Conservation (phyloP, 2,888 invertebrate species). For the Rhingia campestris region DNA sequence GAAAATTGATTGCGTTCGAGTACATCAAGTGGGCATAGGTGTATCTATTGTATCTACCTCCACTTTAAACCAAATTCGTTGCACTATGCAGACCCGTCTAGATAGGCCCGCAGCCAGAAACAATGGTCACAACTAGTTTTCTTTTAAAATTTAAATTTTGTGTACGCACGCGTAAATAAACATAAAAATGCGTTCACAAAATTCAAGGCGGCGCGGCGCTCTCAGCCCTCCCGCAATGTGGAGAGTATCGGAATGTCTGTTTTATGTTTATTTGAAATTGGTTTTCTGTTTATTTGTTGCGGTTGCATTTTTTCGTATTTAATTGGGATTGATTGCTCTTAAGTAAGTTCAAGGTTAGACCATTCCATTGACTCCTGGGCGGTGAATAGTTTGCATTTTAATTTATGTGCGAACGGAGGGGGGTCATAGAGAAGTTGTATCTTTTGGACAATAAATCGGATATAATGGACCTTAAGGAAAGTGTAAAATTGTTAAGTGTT, state of each 20-base stretch:
- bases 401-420: not conserved
- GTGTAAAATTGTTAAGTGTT: no score
- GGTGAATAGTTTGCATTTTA: not conserved
- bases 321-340: conserved; percentile 19
- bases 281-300: conserved; percentile 20
- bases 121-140: conserved; percentile 22
- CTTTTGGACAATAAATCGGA: not conserved
- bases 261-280: conserved; percentile 11
- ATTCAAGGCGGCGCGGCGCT: conserved; percentile 11
- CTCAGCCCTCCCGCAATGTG: not conserved
- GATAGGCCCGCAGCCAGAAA: conserved; percentile 2
- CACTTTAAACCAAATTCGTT: not conserved
- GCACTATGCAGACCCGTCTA: not conserved
- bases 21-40: conserved; percentile 21
- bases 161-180: not conserved
- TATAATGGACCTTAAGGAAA: no score
- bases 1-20: conserved; percentile 23
- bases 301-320: conserved; percentile 18
- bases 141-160: not conserved
- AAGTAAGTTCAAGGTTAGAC: conserved; percentile 29
- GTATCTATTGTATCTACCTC: conserved; percentile 16
- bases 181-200: not conserved
- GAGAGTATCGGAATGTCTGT: conserved; percentile 1
- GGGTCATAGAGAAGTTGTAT: not conserved
- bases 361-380: conserved; percentile 20